phyloP scores from a whole-genome alignment of 2,888 invertebrate species.

The Euspilapteryx auroguttella region DNA sequence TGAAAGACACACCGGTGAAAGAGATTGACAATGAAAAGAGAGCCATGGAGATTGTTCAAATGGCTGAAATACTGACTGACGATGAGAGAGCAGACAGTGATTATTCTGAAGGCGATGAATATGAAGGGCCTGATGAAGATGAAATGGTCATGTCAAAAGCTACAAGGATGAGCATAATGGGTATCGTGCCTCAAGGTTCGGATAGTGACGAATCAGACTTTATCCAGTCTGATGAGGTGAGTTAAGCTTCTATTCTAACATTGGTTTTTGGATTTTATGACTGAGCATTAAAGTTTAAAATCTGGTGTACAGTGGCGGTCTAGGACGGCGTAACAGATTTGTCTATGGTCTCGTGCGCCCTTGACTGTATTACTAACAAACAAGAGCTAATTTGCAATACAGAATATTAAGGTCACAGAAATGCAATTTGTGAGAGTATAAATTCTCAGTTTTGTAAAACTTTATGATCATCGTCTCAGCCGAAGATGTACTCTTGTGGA shows the following conservation, averaged over 20 bases:
- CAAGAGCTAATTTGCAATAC: not conserved
- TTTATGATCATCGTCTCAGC: too few species aligned
- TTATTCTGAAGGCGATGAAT: slow-evolving; percentile 10
- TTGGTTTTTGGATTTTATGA: too few species aligned
- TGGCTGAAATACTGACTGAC: not conserved
- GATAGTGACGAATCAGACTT: slow-evolving; percentile 48
- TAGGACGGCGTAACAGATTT: not conserved
- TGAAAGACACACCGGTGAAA: slow-evolving; percentile 38
- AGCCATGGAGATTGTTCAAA: too few species aligned
- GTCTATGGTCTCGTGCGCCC: not conserved
- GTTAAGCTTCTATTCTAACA: too few species aligned
- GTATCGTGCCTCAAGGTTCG: slow-evolving; percentile 30
- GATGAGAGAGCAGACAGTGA: slow-evolving; percentile 9
- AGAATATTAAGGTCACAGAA: too few species aligned
- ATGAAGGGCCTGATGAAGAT: slow-evolving; percentile 34
- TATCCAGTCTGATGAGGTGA: slow-evolving; percentile 48
- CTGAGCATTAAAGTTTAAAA: too few species aligned
- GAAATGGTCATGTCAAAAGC: slow-evolving; percentile 46
- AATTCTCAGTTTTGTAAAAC: too few species aligned
- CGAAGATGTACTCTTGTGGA: too few species aligned
- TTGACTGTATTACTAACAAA: not conserved
- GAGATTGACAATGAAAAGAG: slow-evolving; percentile 7
- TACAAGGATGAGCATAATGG: slow-evolving; percentile 53
- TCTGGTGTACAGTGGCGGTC: not conserved
- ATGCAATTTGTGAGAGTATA: too few species aligned